phyloP scores from a whole-genome alignment of 37 sponge, comb jelly and placozoan species.

The Eunapius fragilis region DNA sequence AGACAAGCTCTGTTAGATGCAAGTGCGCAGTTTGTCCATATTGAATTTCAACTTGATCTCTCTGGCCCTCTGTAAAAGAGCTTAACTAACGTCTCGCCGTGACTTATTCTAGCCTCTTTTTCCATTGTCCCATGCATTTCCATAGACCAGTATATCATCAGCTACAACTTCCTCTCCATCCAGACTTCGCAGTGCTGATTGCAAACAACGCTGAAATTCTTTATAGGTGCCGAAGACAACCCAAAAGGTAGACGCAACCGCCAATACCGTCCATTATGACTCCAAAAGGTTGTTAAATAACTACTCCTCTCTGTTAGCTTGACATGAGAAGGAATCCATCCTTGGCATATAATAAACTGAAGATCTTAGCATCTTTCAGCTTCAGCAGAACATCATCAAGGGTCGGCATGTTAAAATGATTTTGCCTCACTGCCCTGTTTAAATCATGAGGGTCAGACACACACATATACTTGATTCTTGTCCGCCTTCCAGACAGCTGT shows the following conservation, averaged over 20 bases:
- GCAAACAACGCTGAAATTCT: conserved; percentile 27
- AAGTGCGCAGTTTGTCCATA: conserved; percentile 1
- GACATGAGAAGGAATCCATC: conserved; percentile 24
- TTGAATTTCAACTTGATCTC: conserved; percentile 1
- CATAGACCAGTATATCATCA: conserved; percentile 44
- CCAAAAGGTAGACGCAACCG: conserved; percentile 30
- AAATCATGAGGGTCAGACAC: conserved; percentile 53
- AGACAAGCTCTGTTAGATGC: background rate
- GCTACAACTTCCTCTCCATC: conserved; percentile 28
- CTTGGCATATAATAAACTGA: conserved; percentile 20
- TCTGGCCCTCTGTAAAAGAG: conserved; percentile 12
- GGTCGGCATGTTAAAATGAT: conserved; percentile 26
- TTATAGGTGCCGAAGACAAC: conserved; percentile 24
- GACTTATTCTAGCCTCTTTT: background rate
- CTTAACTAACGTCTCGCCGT: background rate
- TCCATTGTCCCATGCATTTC: conserved; percentile 4
- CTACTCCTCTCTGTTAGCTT: background rate
- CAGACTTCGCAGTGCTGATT: background rate
- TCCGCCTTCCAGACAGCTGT: conserved; percentile 14
- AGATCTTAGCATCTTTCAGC: conserved; percentile 10
- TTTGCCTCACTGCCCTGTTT: conserved; percentile 39
- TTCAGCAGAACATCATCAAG: conserved; percentile 27
- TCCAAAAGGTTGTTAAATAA: conserved; percentile 34
- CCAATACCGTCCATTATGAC: conserved; percentile 21
- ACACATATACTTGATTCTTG: conserved; percentile 32